These are phyloP conservation scores for Mastomys coucha DNA, from an alignment of 2,113 vertebrate species.

Conservation along the genomic window DNA sequence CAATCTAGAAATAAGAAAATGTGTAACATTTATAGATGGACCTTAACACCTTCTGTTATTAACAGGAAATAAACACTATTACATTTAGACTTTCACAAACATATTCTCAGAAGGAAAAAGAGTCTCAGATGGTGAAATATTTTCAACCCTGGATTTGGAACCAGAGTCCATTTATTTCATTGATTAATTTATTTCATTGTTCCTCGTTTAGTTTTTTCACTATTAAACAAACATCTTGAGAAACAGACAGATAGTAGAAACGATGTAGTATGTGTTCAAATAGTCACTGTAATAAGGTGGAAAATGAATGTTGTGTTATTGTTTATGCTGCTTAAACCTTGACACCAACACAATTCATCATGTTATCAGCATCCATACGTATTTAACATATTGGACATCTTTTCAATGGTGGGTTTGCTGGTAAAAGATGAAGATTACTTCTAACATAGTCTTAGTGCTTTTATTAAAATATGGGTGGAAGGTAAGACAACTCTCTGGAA, in stretches of 20 bases:
- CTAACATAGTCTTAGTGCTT: neutral
- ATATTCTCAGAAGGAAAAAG: neutral
- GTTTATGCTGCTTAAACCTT: neutral
- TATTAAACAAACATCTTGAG: neutral
- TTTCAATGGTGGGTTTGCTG: neutral
- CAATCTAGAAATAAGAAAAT: neutral
- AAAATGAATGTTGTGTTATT: neutral
- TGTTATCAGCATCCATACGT: neutral
- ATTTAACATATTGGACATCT: neutral
- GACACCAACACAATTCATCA: neutral
- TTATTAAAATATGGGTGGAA: neutral
- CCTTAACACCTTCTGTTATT: neutral
- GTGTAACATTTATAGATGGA: neutral
- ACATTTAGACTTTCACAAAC: neutral
- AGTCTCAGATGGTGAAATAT: neutral
- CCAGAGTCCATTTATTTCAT: neutral
- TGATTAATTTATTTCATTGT: neutral
- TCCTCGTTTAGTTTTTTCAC: neutral
- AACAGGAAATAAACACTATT: neutral
- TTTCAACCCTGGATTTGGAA: neutral
- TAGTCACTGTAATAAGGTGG: neutral
- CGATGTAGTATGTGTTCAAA: neutral
- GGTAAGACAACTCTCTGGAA: neutral
- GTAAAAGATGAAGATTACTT: neutral
- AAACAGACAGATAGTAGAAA: neutral